Evolutionary conservation across 1,140 invertebrate genomes (phyloP).

Genomic region (Venustaconcha ellipsiformis): DNA sequence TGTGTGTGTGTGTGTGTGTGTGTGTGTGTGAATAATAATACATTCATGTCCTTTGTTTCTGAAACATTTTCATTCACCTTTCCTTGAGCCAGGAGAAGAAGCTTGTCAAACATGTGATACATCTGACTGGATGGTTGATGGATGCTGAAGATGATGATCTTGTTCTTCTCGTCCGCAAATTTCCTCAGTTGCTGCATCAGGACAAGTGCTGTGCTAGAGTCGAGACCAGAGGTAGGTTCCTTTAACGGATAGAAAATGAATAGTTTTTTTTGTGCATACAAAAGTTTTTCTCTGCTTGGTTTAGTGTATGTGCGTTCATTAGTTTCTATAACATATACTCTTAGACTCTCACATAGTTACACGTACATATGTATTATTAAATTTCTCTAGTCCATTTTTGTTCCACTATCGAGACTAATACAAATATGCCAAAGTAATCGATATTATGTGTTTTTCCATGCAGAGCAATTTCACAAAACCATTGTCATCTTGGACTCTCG

Average conservation of each 20-base stretch:
- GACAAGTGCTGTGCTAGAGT: slow-evolving; percentile 84
- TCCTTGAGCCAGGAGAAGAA: slow-evolving; percentile 82
- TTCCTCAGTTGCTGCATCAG: slow-evolving; percentile 81
- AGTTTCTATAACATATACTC: too few relatives aligned
- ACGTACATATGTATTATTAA: not conserved
- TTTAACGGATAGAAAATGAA: slow-evolving; percentile 58
- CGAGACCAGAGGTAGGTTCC: slow-evolving; percentile 88
- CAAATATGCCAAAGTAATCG: too few relatives aligned
- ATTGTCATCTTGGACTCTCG: too few relatives aligned
- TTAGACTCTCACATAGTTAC: not conserved
- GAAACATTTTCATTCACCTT: slow-evolving; percentile 60
- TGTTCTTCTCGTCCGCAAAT: slow-evolving; percentile 80
- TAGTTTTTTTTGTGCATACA: not conserved
- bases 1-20: too few relatives aligned
- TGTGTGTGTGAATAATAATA: too few relatives aligned
- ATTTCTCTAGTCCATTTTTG: not conserved
- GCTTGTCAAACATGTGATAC: slow-evolving; percentile 87
- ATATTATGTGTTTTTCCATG: too few relatives aligned
- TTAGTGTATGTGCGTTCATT: not conserved
- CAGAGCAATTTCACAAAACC: too few relatives aligned
- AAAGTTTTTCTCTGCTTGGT: not conserved
- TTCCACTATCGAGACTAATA: too few relatives aligned
- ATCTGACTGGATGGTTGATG: slow-evolving; percentile 90
- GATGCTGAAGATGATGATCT: slow-evolving; percentile 84
- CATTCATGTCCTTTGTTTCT: not conserved